Evolutionary conservation across 2,797 vertebrate genomes (phyloP).

Genomic region (Gallinago nigripennis): DNA sequence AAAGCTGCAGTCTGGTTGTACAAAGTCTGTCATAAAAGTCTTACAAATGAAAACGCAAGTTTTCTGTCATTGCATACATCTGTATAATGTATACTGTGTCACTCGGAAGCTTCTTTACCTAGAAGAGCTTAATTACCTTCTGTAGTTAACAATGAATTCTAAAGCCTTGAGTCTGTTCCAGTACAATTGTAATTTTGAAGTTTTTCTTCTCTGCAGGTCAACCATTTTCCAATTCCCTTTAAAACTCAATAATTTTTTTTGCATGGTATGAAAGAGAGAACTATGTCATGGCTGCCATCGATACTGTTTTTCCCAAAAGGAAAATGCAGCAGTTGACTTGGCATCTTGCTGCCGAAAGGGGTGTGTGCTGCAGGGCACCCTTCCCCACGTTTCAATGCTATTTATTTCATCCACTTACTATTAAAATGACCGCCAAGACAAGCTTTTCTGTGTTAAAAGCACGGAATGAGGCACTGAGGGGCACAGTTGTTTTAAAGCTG

Average conservation of each 20-base stretch:
- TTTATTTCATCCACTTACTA: not conserved
- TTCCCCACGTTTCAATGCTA: not conserved
- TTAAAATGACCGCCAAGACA: not conserved
- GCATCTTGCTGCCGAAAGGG: not conserved
- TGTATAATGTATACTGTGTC: not conserved
- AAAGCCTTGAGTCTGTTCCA: not conserved
- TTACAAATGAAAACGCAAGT: not conserved
- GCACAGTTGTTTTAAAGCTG: not conserved
- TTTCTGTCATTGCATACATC: not conserved
- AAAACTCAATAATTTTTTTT: accelerated
- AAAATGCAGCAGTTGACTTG: not conserved
- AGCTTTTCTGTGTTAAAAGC: not conserved
- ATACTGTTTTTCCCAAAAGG: not conserved
- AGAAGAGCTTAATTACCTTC: not conserved
- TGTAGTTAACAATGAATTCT: not conserved
- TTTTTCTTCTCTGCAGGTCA: not conserved
- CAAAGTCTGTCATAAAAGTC: not conserved
- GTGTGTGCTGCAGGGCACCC: not conserved
- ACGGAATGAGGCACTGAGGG: not conserved
- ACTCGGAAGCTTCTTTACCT: not conserved
- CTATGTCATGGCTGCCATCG: not conserved
- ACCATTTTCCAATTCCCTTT: not conserved
- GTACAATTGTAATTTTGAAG: not conserved
- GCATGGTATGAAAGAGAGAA: not conserved
- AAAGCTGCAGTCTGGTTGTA: not conserved